Conservation (phyloP, 2,888 invertebrate species). For the Belgica antarctica region DNA sequence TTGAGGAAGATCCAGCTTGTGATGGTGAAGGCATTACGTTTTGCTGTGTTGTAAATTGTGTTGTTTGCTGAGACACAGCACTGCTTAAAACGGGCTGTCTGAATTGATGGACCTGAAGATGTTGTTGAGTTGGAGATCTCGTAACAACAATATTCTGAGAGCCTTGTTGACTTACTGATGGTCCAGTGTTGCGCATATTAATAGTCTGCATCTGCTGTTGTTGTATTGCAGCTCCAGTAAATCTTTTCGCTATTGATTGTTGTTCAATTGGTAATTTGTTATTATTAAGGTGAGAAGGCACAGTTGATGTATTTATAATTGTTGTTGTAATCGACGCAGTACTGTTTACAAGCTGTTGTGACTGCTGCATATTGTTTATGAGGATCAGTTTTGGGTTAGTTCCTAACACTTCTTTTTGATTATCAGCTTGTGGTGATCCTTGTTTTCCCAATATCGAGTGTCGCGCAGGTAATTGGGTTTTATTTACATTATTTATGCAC, state of each 20-base stretch:
- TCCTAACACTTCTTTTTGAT: slow-evolving; percentile 11
- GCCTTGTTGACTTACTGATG: slow-evolving; percentile 44
- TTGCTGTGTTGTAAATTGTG: slow-evolving; percentile 36
- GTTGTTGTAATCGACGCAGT: slow-evolving; percentile 12
- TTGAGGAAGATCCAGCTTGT: slow-evolving; percentile 48
- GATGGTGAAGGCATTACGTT: slow-evolving; percentile 47
- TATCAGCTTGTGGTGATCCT: slow-evolving; percentile 29
- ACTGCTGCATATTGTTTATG: slow-evolving; percentile 8
- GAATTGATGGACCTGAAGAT: background rate
- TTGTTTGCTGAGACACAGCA: slow-evolving; percentile 45
- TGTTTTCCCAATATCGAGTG: slow-evolving; percentile 38
- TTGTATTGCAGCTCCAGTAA: slow-evolving; percentile 43
- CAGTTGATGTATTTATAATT: slow-evolving; percentile 43
- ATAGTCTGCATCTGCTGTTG: slow-evolving; percentile 30
- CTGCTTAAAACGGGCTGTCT: background rate
- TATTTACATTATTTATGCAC: slow-evolving; percentile 32
- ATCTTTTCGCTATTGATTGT: slow-evolving; percentile 38
- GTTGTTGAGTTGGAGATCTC: slow-evolving; percentile 47
- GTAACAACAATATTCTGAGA: slow-evolving; percentile 45
- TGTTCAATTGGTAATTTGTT: slow-evolving; percentile 31
- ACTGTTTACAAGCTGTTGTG: slow-evolving; percentile 28
- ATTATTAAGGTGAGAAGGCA: slow-evolving; percentile 41
- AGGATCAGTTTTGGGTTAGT: slow-evolving; percentile 5
- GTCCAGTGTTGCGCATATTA: slow-evolving; percentile 35
- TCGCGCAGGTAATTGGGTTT: slow-evolving; percentile 47